Conservation (phyloP, 1,140 invertebrate genomes). For the Goniozus legneri region DNA sequence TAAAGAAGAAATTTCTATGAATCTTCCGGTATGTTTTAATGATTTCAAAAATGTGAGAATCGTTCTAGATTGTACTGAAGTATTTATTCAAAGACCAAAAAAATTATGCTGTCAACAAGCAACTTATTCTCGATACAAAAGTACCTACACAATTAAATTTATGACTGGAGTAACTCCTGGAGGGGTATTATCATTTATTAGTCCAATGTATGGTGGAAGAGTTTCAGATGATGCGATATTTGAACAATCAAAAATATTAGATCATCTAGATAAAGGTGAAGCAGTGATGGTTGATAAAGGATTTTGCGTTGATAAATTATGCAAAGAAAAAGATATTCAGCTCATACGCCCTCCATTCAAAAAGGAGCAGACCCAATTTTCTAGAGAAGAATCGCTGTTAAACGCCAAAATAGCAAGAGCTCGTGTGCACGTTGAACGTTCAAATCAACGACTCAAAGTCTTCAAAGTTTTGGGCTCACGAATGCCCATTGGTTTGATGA, state of each 20-base stretch:
- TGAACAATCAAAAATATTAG: not conserved
- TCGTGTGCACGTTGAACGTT: not conserved
- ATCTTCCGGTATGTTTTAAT: constrained; percentile 21
- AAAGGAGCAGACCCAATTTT: not conserved
- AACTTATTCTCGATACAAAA: constrained; percentile 30
- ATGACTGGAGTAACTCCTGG: constrained; percentile 27
- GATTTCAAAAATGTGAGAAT: constrained; percentile 16
- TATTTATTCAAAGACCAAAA: constrained; percentile 12
- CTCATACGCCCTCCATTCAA: not conserved
- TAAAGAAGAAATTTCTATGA: constrained; percentile 16
- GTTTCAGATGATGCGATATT: not conserved
- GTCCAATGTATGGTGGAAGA: not conserved
- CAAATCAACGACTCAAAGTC: not conserved
- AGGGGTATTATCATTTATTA: constrained; percentile 11
- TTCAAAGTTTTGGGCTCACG: not conserved
- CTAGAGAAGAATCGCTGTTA: not conserved
- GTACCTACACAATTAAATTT: constrained; percentile 27
- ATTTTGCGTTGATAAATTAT: not conserved
- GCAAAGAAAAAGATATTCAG: not conserved
- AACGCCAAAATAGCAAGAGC: not conserved
- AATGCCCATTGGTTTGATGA: not conserved
- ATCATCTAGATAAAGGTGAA: not conserved
- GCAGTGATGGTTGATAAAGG: constrained; percentile 1
- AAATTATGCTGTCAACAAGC: constrained; percentile 10
- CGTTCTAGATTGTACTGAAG: constrained; percentile 29